Evolutionary conservation across 2,113 vertebrate species (phyloP), one percentile per base, ranked within the genome.

Genomic region (Rhinolophus sinicus): DNA sequence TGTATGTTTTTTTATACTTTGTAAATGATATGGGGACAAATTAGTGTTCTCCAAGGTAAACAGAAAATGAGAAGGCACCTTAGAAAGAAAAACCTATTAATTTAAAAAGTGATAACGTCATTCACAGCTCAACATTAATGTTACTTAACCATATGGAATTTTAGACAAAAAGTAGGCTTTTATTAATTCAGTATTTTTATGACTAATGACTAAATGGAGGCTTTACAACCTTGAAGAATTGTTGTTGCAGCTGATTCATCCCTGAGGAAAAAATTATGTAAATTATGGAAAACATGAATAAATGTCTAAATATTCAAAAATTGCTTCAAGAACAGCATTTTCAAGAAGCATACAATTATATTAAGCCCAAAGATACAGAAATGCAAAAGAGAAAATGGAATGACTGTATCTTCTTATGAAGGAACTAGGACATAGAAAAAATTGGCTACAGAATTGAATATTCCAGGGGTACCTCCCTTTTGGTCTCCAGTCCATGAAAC

Each of bases 231-330:
- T 47, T 84, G 38, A 81, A 44, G 88, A 72, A 77, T 58, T 94
- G 76, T 52, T 94, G 84, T 90, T 95, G 93, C 65, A 96, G 70
- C 60, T 87, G 64, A 96, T 52, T 91, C 70, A 85, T 35, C 56
- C 81, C 67, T 40, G 22, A 60, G 62, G 11, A 26, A 18, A 69
- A 75, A 85, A 73, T 35, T 60, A 76, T 14, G 19, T 54, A 87
- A 93, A 78, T 81, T 54, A 80, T 6, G 19, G 22, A 80, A 94
- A 88, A 38, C 33, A 86, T 84, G 75, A 94, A 86, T 50, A 80
- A 76, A 83, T 96, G 22, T 69, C 93, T 90, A 95, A 92, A 87
- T 88, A 91, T 54, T 88, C 65, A 85, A 94, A 40, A 81, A 85
- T 83, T 58, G 76, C 8, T 40, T 77, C 44, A 84, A 93, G 35